Conservation (phyloP, 2,113 vertebrate genomes). For the Rousettus leschenaultii region DNA sequence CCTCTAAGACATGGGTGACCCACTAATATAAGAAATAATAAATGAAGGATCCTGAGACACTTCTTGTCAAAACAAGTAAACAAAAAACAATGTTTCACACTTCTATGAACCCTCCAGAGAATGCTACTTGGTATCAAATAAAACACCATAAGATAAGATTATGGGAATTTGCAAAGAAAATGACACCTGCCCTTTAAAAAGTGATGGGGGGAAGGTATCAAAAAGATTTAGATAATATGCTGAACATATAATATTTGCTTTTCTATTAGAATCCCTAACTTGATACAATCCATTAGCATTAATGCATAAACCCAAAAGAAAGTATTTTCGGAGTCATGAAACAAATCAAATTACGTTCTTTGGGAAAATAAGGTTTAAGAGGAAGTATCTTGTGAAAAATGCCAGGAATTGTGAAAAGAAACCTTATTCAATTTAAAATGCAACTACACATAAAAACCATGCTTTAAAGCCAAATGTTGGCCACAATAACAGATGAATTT, state of each 20-base stretch:
- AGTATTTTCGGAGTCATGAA: slow-evolving; percentile 1
- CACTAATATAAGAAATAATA: slow-evolving; percentile 11
- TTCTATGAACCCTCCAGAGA: neutral
- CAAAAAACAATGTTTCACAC: neutral
- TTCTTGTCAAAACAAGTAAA: neutral
- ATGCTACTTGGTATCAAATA: neutral
- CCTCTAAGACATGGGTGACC: neutral
- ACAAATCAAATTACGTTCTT: slow-evolving; percentile 35
- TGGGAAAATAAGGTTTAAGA: slow-evolving; percentile 21
- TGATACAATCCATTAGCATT: neutral
- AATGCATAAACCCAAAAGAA: slow-evolving; percentile 30
- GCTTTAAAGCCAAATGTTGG: slow-evolving; percentile 14
- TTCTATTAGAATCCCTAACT: slow-evolving; percentile 31
- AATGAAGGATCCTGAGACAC: neutral
- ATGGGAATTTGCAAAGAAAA: neutral
- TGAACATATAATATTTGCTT: neutral
- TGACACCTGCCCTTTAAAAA: neutral
- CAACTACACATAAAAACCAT: neutral
- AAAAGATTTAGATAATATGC: neutral
- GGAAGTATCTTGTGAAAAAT: slow-evolving; percentile 8
- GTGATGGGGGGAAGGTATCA: neutral
- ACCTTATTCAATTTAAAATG: slow-evolving; percentile 34
- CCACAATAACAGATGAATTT: neutral
- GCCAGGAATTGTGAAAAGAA: neutral
- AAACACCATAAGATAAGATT: neutral